phyloP scores from a whole-genome alignment of 2,888 invertebrate genomes.

The Drosophila picticornis region DNA sequence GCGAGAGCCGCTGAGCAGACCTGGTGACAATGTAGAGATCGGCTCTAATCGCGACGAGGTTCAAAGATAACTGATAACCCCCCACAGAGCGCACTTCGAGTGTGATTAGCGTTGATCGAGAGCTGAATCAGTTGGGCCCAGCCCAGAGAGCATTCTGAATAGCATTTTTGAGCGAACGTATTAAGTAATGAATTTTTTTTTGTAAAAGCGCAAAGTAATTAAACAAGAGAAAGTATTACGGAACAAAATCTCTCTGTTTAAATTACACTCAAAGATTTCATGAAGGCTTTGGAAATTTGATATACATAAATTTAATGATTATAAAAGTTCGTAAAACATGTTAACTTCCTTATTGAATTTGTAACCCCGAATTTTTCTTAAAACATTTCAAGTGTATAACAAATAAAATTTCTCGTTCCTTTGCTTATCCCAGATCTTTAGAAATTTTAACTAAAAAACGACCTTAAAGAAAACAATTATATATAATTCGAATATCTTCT shows the following conservation, averaged over 20 bases:
- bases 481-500: not conserved
- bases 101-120: not conserved
- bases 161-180: not conserved
- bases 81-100: conserved; percentile 21
- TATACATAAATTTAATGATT: not conserved
- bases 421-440: not conserved
- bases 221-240: not conserved
- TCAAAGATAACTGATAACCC: conserved; percentile 51
- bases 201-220: not conserved
- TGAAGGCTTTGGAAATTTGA: not conserved
- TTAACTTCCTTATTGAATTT: not conserved
- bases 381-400: not conserved
- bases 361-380: not conserved
- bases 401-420: not conserved
- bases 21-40: conserved; percentile 17
- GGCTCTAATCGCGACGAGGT: conserved; percentile 25
- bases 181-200: not conserved
- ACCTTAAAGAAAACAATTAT: not conserved
- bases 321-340: not conserved
- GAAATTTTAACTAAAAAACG: not conserved
- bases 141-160: conserved; percentile 8
- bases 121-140: conserved; percentile 19
- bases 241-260: not conserved
- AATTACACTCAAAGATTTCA: not conserved
- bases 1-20: conserved; percentile 13